Conservation (phyloP, 2,888 invertebrate genomes). For the Chrysodeixis includens region DNA sequence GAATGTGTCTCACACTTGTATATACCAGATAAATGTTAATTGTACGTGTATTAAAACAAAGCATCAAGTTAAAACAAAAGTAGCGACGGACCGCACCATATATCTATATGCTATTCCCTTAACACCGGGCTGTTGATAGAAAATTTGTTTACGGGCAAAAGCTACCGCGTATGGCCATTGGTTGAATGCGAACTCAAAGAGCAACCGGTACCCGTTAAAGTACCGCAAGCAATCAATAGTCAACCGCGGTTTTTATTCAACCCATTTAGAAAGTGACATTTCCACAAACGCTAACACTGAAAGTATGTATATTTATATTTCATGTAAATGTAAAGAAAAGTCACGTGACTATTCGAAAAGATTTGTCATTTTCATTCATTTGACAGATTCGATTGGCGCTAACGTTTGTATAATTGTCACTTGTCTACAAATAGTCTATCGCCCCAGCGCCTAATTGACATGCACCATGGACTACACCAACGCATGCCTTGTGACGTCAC, state of each 20-base stretch:
- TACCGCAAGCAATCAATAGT: neutral
- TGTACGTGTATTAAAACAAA: slow-evolving; percentile 2
- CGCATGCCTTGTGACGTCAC: slow-evolving; percentile 42
- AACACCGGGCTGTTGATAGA: neutral
- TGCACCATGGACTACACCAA: slow-evolving; percentile 49
- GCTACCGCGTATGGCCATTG: neutral
- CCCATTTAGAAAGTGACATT: too few relatives aligned
- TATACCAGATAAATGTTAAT: neutral
- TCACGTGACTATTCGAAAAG: too few relatives aligned
- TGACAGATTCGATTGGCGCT: too few relatives aligned
- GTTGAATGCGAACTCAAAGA: neutral
- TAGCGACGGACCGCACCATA: slow-evolving; percentile 14
- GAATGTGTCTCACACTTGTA: neutral
- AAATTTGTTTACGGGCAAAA: neutral
- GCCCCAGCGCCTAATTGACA: slow-evolving; percentile 17
- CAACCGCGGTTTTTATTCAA: neutral
- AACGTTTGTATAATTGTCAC: too few relatives aligned
- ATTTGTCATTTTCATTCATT: too few relatives aligned
- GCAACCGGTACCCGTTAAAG: too few relatives aligned
- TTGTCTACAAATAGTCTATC: neutral
- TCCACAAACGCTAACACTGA: too few relatives aligned
- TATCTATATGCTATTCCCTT: slow-evolving; percentile 9
- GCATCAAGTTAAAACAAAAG: slow-evolving; percentile 26
- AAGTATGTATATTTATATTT: too few relatives aligned
- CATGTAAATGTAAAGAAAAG: too few relatives aligned